A percentile compares a stretch with the other conserved stretches of the same genome.
Evolutionary conservation across 2,797 vertebrate species (phyloP).

Genomic region (Micrastur ruficollis): DNA sequence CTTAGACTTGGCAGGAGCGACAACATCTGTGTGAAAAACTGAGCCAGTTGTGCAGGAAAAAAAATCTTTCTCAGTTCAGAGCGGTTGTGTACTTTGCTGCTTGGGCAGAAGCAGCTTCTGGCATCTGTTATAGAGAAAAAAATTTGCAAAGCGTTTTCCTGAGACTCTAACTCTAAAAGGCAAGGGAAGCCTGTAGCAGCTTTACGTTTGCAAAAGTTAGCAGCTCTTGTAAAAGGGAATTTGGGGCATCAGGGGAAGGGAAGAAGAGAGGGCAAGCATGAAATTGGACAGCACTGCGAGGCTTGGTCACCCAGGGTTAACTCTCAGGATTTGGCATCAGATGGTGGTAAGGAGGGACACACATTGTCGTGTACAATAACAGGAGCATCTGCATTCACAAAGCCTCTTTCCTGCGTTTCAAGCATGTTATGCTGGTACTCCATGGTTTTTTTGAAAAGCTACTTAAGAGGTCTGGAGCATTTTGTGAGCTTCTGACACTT

Average conservation of each 20-base stretch:
- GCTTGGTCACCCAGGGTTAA: neutral
- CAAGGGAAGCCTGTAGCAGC: neutral
- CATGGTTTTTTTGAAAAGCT: neutral
- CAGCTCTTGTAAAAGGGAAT: slow-evolving; percentile 1
- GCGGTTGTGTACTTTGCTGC: neutral
- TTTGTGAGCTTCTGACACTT: neutral
- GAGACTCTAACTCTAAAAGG: neutral
- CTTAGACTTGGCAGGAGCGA: neutral
- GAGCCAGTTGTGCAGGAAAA: slow-evolving; percentile 42
- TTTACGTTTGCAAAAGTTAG: neutral
- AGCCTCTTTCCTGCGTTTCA: neutral
- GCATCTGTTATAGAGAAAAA: neutral
- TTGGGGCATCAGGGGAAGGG: neutral
- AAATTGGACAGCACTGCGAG: neutral
- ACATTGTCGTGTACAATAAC: neutral
- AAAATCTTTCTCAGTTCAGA: neutral
- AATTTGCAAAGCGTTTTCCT: neutral
- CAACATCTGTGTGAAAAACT: slow-evolving; percentile 35
- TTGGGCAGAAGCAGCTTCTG: neutral
- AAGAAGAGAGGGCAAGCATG: neutral
- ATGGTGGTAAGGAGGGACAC: neutral
- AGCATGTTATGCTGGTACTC: neutral
- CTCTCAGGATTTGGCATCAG: neutral
- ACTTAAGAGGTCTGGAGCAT: neutral
- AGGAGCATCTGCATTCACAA: neutral